A percentile compares a stretch with the other conserved stretches of the same genome.
Evolutionary conservation across 2,113 vertebrate species (phyloP).

Genomic region (Centropus unirufus): DNA sequence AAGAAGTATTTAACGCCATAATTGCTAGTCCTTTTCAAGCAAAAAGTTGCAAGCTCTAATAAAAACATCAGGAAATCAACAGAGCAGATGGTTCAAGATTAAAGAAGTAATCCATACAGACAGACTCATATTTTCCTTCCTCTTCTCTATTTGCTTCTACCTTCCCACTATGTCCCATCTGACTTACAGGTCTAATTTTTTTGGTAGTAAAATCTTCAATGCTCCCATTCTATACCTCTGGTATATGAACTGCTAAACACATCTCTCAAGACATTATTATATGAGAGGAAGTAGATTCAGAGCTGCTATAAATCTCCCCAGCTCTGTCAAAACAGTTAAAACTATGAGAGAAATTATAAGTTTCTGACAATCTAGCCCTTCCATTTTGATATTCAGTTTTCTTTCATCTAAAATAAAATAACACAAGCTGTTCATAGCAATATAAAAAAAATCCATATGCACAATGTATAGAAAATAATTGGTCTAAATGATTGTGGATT

Average conservation of each 20-base stretch:
- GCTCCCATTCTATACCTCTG: not conserved
- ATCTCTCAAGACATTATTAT: not conserved
- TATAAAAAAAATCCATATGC: fast-evolving
- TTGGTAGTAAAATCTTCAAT: not conserved
- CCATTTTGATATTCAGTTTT: not conserved
- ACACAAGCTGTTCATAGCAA: not conserved
- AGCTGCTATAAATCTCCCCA: not conserved
- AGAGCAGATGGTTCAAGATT: not conserved
- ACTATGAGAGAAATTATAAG: not conserved
- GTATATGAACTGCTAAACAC: not conserved
- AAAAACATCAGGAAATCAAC: not conserved
- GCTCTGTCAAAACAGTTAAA: not conserved
- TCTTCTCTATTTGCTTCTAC: not conserved
- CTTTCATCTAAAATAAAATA: not conserved
- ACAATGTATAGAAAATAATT: not conserved
- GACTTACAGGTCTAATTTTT: not conserved
- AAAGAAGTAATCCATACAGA: not conserved
- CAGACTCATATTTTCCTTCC: not conserved
- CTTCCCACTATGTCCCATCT: not conserved
- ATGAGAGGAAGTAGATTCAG: not conserved
- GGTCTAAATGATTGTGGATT: not conserved
- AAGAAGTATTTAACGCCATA: not conserved
- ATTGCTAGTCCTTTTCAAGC: not conserved
- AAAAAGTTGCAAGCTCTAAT: not conserved
- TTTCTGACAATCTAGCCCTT: not conserved